Evolutionary conservation across 2,888 invertebrate genomes (phyloP), one percentile per base, ranked within the genome.

Genomic region (Hanleya hanleyi): DNA sequence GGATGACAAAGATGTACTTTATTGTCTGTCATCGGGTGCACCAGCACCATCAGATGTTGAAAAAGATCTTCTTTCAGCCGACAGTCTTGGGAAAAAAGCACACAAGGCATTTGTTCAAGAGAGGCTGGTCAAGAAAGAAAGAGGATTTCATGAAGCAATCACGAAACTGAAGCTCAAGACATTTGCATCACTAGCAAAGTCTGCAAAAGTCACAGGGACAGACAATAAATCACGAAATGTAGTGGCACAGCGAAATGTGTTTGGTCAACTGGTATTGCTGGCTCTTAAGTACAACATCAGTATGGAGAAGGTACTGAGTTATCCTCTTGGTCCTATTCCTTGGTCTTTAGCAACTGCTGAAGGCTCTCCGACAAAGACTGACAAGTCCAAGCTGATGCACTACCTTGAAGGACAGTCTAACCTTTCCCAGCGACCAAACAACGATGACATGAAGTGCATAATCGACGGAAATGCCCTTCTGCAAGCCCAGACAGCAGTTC

Each of bases 11-110:
- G 36, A 51, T 33, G 12, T n/a, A 41, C 35, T 78, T 33, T 77
- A 67, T 47, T 80, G 77, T 66, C 41, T 77, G 18, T 74, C 74
- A 12, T 78, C 76, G 15, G 73, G 74, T 32, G 70, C 69, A 4
- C 78, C 74, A 66, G 71, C 74, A 33, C 47, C 37, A 29, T n/a
- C n/a, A 6, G 15, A 76, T 0, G 57, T 70, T 4, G 71, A 57
- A 35, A 47, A 67, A 3, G 65, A 76, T 29, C 51, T 78, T 0
- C 68, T 78, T 22, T 26, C 49, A 7, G 71, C 71, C n/a, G 4
- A n/a, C 1, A 32, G n/a, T 22, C 49, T 49, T 50, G 77, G 76
- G 7, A 9, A 36, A 41, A 26, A 18, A 6, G 51, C 50, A 1
- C 62, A 67, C 35, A 64, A 75, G 6, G 38, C 64, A 2, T 76